phyloP scores from a whole-genome alignment of 2,113 vertebrate species.

The Clarias magur region DNA sequence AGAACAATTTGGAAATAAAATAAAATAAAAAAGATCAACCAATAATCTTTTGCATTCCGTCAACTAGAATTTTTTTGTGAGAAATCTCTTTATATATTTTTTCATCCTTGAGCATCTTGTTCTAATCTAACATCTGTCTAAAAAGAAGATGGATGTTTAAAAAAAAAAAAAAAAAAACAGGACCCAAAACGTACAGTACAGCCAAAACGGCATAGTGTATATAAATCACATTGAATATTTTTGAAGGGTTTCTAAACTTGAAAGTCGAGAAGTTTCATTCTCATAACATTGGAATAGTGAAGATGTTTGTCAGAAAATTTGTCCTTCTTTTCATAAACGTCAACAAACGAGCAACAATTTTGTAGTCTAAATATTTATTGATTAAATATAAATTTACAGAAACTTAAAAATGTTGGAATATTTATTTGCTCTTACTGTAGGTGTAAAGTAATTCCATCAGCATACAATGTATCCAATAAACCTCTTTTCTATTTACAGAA shows the following conservation, averaged over 20 bases:
- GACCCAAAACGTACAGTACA: neutral
- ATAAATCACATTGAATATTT: neutral
- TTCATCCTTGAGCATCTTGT: neutral
- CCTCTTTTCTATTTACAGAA: constrained; percentile 64
- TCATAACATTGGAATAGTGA: neutral
- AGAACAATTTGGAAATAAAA: neutral
- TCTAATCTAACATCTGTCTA: neutral
- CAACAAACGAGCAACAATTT: neutral
- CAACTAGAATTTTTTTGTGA: neutral
- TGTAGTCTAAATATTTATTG: neutral
- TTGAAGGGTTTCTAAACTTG: neutral
- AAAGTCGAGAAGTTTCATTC: neutral
- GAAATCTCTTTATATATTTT: neutral
- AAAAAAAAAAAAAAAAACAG: neutral
- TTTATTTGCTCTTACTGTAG: neutral
- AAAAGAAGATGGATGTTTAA: neutral
- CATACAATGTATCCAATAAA: neutral
- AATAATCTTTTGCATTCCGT: neutral
- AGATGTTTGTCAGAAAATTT: neutral
- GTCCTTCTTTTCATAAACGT: neutral
- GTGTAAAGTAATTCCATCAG: neutral
- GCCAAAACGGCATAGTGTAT: neutral
- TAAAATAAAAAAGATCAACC: neutral
- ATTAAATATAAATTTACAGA: neutral
- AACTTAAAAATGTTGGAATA: neutral